Evolutionary conservation across 2,797 vertebrate species (phyloP).

Genomic region (Eulemur rubriventer): DNA sequence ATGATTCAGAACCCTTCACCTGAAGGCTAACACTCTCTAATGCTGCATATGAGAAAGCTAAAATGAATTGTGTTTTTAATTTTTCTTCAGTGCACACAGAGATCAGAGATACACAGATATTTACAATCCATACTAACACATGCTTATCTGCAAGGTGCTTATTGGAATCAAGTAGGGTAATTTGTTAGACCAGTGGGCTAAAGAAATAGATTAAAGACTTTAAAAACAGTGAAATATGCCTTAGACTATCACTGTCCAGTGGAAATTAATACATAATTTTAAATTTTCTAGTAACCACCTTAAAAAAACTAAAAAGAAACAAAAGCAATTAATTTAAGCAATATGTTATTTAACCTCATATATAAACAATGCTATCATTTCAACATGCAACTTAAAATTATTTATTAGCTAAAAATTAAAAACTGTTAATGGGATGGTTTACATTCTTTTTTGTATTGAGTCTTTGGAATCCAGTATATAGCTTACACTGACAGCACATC

Average conservation of each 20-base stretch:
- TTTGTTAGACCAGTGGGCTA: neutral
- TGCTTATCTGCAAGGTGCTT: neutral
- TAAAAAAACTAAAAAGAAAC: conserved; percentile 23
- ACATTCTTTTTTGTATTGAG: neutral
- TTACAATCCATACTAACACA: neutral
- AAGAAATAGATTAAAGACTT: neutral
- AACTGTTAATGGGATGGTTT: neutral
- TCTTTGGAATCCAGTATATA: neutral
- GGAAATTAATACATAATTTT: neutral
- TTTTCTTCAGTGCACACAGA: neutral
- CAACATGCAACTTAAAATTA: neutral
- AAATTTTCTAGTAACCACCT: neutral
- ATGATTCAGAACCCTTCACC: neutral
- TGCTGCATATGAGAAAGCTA: neutral
- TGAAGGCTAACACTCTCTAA: neutral
- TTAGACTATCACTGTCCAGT: neutral
- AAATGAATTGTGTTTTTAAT: neutral
- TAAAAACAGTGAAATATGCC: neutral
- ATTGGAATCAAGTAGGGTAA: neutral
- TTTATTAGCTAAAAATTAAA: neutral
- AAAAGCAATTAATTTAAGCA: neutral
- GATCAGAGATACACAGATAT: neutral
- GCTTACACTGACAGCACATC: neutral
- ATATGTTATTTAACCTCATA: neutral
- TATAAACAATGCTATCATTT: neutral